These are phyloP conservation scores for Scytalopus superciliaris DNA, from an alignment of 2,113 vertebrate genomes.

Conservation along the genomic window DNA sequence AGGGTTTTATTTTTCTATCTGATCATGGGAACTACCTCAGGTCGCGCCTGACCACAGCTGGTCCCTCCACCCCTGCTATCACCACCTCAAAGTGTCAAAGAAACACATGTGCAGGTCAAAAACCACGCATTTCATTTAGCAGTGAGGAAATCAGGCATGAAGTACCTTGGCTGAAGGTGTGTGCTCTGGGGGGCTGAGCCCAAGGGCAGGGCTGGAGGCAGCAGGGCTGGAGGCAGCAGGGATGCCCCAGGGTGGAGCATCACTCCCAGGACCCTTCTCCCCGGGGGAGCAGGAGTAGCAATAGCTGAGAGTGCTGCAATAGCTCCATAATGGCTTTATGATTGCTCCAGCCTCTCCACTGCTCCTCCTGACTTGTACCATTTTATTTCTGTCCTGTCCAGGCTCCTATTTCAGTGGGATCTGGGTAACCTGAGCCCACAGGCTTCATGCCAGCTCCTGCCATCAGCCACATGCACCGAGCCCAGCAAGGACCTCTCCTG, in stretches of 20 bases:
- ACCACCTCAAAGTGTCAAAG: background rate
- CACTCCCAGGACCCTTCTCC: background rate
- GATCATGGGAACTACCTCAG: background rate
- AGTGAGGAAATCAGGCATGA: background rate
- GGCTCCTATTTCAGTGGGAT: background rate
- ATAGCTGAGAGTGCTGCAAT: rapidly evolving
- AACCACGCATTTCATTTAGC: background rate
- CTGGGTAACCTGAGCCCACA: rapidly evolving
- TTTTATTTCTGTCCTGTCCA: background rate
- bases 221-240: too few relatives aligned
- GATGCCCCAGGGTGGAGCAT: background rate
- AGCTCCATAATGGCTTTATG: background rate
- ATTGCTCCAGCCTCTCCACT: background rate
- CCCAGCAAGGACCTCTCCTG: background rate
- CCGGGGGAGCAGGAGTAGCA: background rate
- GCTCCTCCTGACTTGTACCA: background rate
- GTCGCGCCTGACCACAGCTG: rapidly evolving
- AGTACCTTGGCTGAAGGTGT: background rate
- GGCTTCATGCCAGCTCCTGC: background rate
- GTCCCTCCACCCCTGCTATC: background rate
- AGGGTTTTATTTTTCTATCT: background rate
- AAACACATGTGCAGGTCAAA: background rate
- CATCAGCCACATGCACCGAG: rapidly evolving
- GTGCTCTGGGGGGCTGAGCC: background rate
- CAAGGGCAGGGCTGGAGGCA: background rate